Evolutionary conservation across 2,797 vertebrate genomes (phyloP), one percentile per base, ranked within the genome.

Genomic region (Pogoniulus pusillus): DNA sequence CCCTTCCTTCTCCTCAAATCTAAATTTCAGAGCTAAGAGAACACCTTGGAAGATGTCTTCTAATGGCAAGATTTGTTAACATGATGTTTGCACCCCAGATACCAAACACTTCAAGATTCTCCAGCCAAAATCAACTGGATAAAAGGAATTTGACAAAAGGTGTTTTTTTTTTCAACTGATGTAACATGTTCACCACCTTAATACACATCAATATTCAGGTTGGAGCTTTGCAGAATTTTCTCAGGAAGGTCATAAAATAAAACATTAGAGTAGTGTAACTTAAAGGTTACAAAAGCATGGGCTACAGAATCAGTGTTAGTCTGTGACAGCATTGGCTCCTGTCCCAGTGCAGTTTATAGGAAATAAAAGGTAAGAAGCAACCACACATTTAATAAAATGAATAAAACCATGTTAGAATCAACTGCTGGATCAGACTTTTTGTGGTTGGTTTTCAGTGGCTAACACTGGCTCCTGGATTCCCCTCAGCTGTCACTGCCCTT

Each of bases 271-370:
- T 82, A 85, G 73, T 70, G 72, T 91, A 88, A 82, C 86, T 95
- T 93, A 95, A 96, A 97, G 95, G 97, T 96, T 91, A 84, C 80
- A 69, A 93, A 97, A 97, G 91, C 88, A 92, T 15, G 70, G 83
- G 88, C 91, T 84, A 41, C 93, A 93, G 89, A 92, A 85, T 85
- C 91, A 89, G 84, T 87, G 75, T 89, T 55, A 87, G 83, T 90
- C 94, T 97, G 89, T 92, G 93, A 92, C 63, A 74, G 75, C 16
- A 24, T 47, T 96, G 95, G 93, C 94, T 91, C 88, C 86, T 71
- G 89, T 96, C 96, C 87, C 66, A 6, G 62, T 1, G 9, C 18
- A 63, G 81, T 94, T 89, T 93, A 84, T 69, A 84, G 77, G 76
- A 95, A 87, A 95, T 86, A 87, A 97, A 93, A 93, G 85, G 80